Evolutionary conservation across 1,140 invertebrate species (phyloP), one percentile per base, ranked within the genome.

Genomic region (Bombus confusus): DNA sequence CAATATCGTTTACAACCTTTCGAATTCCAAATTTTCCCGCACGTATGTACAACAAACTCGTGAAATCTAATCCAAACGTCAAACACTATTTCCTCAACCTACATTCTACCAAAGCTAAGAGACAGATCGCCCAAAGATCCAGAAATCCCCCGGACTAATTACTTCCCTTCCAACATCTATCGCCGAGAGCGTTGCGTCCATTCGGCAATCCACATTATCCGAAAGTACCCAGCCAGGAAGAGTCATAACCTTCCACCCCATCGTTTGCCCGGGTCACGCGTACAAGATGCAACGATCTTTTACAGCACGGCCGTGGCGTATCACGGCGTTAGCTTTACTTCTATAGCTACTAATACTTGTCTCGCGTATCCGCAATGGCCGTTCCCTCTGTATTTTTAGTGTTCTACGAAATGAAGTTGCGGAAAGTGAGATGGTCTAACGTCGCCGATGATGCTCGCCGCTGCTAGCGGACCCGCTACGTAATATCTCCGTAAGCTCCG

Each of bases 401-500:
- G 93, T 93, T 93, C 79, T 59, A 89, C 91, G 92, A 93, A 93
- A 94, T 94, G 92, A 95, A 94, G 91, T 93, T 93, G 93, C 91
- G 90, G 93, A 94, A 94, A 94, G 92, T 91, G 89, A 92, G 91
- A 87, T 82, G 85, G 72, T 84, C 87, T 86, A 88, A 83, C 88
- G 80, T 84, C 87, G 73, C 12, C 73, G 86, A 85, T 77, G 86
- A 76, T 39, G 15, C 57, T 15, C 43, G 79, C 57, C 75, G 69
- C 68, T 57, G 22, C 43, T 75, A 75, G 41, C 88, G 87, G 76
- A 43, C 22, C 28, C 87, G 86, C 85, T 92, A 91, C 91, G 93
- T 94, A 95, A 95, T 95, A 95, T 95, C 94, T 93, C 90, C 90
- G 93, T 95, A 95, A 95, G 94, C 94, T 93, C 91, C 93, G 93